phyloP scores from a whole-genome alignment of 2,113 vertebrate species.

The Lipophrys pholis region DNA sequence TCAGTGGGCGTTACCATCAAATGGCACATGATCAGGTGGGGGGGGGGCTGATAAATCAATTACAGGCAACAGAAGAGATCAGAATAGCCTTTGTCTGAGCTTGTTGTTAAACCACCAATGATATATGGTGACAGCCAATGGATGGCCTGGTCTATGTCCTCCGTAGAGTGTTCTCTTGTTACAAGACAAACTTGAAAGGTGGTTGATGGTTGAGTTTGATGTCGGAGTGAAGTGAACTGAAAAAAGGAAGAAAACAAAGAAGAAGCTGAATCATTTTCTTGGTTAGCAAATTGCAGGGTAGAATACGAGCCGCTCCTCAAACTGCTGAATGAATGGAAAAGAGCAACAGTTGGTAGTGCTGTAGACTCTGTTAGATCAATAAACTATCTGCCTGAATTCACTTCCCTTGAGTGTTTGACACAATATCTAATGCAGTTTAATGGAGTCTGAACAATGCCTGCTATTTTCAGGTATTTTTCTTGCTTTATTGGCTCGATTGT shows the following conservation, averaged over 20 bases:
- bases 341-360: background rate
- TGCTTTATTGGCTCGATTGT: slow-evolving; percentile 14
- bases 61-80: slow-evolving; percentile 3
- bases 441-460: slow-evolving; percentile 18
- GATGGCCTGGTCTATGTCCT: slow-evolving; percentile 18
- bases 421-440: slow-evolving; percentile 25
- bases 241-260: background rate
- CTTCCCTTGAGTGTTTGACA: slow-evolving; percentile 29
- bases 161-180: slow-evolving; percentile 10
- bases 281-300: background rate
- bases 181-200: background rate
- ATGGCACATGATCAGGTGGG: background rate
- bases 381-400: background rate
- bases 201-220: background rate
- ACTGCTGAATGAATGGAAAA: slow-evolving; percentile 8
- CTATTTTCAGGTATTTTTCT: too few relatives aligned
- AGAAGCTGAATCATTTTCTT: slow-evolving; percentile 9
- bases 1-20: slow-evolving; percentile 28
- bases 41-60: background rate
- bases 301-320: background rate
- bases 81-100: background rate
- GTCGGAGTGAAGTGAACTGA: background rate
- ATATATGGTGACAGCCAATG: background rate
- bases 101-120: slow-evolving; percentile 4
- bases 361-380: slow-evolving; percentile 31